Evolutionary conservation across 92 coral and sea anemone genomes (phyloP), one percentile per base, ranked within the genome.

Genomic region (Parazoanthus swiftii): DNA sequence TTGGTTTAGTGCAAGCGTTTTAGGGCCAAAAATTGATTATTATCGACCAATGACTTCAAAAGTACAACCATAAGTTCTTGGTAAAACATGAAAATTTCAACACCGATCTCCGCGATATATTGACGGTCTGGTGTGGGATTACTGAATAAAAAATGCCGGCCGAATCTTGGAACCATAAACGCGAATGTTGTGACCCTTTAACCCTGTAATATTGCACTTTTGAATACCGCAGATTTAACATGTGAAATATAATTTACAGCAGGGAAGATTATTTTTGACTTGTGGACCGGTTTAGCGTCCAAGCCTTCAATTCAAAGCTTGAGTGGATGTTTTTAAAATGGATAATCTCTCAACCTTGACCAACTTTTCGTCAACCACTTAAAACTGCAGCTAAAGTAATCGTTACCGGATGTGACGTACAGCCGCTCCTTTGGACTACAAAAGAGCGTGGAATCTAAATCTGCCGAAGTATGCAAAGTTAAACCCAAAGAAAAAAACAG

Each of bases 391-490:
- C 56, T 66, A 25, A 42, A 39, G 58, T 65, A 39, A 46, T 15
- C 66, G 44, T n/a, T 5, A 84, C 21, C 87, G 87, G 87, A 84
- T 43, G 26, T 84, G 87, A 84, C 87, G 87, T 84, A 43, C 66
- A 46, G 43, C 87, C 87, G 79, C 66, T 84, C 87, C 87, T 84
- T 71, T 36, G 29, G 43, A 46, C 37, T 48, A 71, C 79, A 71
- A 82, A 82, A 38, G 79, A 48, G 26, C 51, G 39, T 16, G 79
- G 87, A 29, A 68, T 84, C 18, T 37, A 58, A 66, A 72, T 46
- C 21, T 46, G 70, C 79, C 51, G 68, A 35, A 46, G 16, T 44
- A 42, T 54, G 83, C 70, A 79, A 25, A 25, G 83, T 36, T 50
- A 42, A 79, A 50, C 74, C 74, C 9, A 4, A 15, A 66, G 33